These are phyloP conservation scores for Phenganax stokvisi DNA, from an alignment of 92 coral and sea anemone genomes.

Conservation along the genomic window DNA sequence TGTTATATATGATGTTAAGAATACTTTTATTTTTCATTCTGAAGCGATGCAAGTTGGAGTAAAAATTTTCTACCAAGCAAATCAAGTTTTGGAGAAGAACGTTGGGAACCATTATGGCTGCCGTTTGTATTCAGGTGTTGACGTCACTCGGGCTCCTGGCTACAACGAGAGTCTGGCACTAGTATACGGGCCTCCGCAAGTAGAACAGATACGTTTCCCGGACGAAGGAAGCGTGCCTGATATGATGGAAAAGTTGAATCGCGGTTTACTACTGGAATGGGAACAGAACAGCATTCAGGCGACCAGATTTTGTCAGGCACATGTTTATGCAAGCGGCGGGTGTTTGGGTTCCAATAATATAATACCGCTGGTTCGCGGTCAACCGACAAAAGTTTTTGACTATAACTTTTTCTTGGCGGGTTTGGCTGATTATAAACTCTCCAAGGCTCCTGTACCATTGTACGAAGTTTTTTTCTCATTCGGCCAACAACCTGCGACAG, in stretches of 20 bases:
- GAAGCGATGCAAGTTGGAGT: conserved; percentile 20
- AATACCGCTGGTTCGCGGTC: not conserved
- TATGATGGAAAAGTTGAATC: not conserved
- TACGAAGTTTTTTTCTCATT: conserved; percentile 38
- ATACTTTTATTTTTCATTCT: not conserved
- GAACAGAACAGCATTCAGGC: conserved; percentile 31
- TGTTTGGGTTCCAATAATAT: conserved; percentile 5
- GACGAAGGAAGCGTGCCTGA: not conserved
- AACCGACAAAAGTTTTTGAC: conserved; percentile 22
- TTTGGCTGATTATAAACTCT: conserved; percentile 22
- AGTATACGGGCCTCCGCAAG: conserved; percentile 11
- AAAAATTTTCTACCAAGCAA: conserved; percentile 26
- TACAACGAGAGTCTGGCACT: not conserved
- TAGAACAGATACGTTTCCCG: conserved; percentile 32
- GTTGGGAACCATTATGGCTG: conserved; percentile 17
- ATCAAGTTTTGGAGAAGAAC: not conserved
- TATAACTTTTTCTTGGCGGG: conserved; percentile 8
- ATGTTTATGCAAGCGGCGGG: conserved; percentile 36
- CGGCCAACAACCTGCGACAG: conserved; percentile 33
- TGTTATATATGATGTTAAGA: not conserved
- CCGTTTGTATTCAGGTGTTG: conserved; percentile 27
- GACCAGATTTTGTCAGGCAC: conserved; percentile 21
- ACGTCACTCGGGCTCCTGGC: conserved; percentile 21
- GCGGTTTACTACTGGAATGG: conserved; percentile 28
- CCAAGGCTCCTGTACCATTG: conserved; percentile 22